A percentile compares a stretch with the other conserved stretches of the same genome.
These are phyloP conservation scores for Helostoma temminkii DNA, from an alignment of 2,797 vertebrate genomes.

Conservation along the genomic window DNA sequence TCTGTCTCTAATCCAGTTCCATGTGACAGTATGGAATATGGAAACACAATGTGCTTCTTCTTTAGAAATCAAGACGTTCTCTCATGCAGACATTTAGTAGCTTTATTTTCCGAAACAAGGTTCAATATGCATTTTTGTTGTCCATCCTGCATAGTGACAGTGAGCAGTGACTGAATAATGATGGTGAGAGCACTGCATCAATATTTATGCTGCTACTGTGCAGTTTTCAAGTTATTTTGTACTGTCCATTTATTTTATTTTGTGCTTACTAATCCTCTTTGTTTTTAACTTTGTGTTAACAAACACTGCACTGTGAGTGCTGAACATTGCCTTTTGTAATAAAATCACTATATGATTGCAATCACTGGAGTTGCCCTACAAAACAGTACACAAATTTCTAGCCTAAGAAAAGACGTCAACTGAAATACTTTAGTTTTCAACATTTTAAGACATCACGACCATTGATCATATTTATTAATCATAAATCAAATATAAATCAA, in stretches of 20 bases:
- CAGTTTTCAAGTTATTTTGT: background rate
- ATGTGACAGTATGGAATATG: constrained; percentile 20
- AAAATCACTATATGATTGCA: constrained; percentile 23
- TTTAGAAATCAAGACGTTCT: constrained; percentile 25
- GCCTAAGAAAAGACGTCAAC: background rate
- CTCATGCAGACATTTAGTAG: background rate
- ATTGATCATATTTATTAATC: background rate
- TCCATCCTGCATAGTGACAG: background rate
- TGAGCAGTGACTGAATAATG: background rate
- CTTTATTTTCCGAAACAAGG: background rate
- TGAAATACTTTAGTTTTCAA: constrained; percentile 2
- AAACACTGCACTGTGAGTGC: background rate
- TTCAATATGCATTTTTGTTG: background rate
- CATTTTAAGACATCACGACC: background rate
- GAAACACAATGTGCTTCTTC: constrained; percentile 9
- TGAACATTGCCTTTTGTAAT: constrained; percentile 8
- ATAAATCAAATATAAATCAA: no score
- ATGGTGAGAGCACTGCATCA: constrained; percentile 1
- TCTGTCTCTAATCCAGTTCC: constrained; percentile 39
- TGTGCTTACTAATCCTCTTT: background rate
- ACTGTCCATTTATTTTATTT: background rate
- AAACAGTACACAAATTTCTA: constrained; percentile 3
- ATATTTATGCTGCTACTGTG: constrained; percentile 5
- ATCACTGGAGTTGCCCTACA: background rate
- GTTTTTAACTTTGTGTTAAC: background rate